phyloP scores from a whole-genome alignment of 1,140 invertebrate species.

The Euura saliciscinereae region DNA sequence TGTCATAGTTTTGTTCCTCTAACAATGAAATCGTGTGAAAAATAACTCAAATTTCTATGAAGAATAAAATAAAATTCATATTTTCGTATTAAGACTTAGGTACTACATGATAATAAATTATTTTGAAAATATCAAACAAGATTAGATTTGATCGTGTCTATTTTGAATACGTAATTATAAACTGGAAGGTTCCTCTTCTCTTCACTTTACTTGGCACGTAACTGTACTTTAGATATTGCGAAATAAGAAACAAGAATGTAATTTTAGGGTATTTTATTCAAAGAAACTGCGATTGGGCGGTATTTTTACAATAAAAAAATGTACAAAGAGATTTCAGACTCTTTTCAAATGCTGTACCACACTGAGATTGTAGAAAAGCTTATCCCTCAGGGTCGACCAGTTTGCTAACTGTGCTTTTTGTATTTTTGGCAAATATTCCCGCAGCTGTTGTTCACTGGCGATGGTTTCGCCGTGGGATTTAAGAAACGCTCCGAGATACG shows the following conservation, averaged over 20 bases:
- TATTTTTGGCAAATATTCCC: slow-evolving; percentile 65
- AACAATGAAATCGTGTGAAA: too few relatives aligned
- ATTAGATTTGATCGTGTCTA: too few relatives aligned
- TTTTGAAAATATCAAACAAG: too few relatives aligned
- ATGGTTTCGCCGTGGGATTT: slow-evolving; percentile 80
- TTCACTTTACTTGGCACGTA: too few relatives aligned
- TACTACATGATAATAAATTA: too few relatives aligned
- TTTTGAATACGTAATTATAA: too few relatives aligned
- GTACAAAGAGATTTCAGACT: slow-evolving; percentile 56
- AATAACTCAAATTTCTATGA: too few relatives aligned
- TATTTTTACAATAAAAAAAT: not conserved
- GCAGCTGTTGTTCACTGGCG: slow-evolving; percentile 63
- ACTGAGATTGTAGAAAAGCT: slow-evolving; percentile 79
- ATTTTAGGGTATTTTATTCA: not conserved
- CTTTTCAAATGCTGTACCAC: slow-evolving; percentile 76
- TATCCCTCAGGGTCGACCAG: slow-evolving; percentile 74
- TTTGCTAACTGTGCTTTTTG: slow-evolving; percentile 63
- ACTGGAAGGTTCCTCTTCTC: too few relatives aligned
- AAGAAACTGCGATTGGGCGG: not conserved
- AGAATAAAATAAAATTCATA: slow-evolving; percentile 5
- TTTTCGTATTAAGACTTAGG: not conserved
- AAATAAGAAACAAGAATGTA: not conserved
- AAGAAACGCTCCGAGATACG: slow-evolving; percentile 90
- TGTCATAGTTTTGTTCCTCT: not conserved
- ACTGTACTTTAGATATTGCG: too few relatives aligned